Evolutionary conservation across 2,888 invertebrate genomes (phyloP), one percentile per base, ranked within the genome.

Genomic region (Diogma glabrata): DNA sequence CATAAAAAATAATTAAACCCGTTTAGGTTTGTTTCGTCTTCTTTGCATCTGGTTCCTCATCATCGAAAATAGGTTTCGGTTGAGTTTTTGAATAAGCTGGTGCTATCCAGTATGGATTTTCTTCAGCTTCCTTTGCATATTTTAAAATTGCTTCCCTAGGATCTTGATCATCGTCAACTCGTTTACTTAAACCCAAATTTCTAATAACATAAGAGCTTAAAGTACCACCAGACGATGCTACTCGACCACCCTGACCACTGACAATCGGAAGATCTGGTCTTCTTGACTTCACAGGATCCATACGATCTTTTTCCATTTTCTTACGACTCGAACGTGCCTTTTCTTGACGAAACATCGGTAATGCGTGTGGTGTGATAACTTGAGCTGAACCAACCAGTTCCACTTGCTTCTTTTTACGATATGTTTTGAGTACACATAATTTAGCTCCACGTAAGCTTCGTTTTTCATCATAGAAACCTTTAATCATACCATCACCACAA

Each of bases 101-200:
- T 0, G 92, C 82, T 30, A 93, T 89, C 95, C 95, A 97, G 64
- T 92, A 94, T 0, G 96, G 96, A 75, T 96, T 91, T 64, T 95
- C 91, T 47, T 80, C 94, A 0, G 95, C 96, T 3, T 92, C 93
- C 64, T 95, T 91, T 0, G 96, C 96, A 66, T 82, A 94, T 58
- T 92, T 87, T 52, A 96, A 72, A 57, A 97, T 93, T 3, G 96
- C 96, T 62, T 93, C 94, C 48, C 96, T 77, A 0, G 96, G 95
- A 74, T 97, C 94, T 54, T 51, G 17, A 64, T 91, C 91, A 65
- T 93, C 92, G 61, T 93, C 86, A 0, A 92, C 85, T 45, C 89
- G 76, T 60, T 94, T 93, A 63, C 92, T 93, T 8, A 94, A 73
- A 1, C 96, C 97, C 51, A 99, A 75, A 66, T 96, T 95, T 53